Evolutionary conservation across 1,140 invertebrate genomes (phyloP), one percentile per base, ranked within the genome.

Genomic region (Drosophila ohnishii): DNA sequence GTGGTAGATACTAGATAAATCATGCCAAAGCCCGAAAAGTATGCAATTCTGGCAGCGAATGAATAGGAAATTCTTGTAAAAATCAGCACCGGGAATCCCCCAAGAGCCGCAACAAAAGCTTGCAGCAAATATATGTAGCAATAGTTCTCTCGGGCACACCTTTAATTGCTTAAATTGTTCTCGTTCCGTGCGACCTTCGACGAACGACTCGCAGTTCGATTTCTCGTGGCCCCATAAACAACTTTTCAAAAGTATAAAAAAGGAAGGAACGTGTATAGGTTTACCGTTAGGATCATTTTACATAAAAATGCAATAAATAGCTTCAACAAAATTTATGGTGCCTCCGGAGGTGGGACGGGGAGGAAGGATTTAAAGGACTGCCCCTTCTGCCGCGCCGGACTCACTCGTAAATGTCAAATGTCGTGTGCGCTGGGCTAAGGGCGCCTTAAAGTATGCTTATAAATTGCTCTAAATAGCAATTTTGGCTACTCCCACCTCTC

Each of bases 241-340:
- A 86, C 75, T 87, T 87, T 73, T 44, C 67, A 63, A 48, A 66
- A 63, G 59, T 48, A 44, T 72, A 22, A 57, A 45, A 42, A 51
- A 48, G 42, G 37, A 14, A 51, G 14, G 35, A 51, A 62, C 51
- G 69, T 62, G 57, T 66, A 62, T 70, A 59, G 67, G 80, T 64
- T 76, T 74, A 66, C 81, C 81, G 63, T 65, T 64, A 56, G 78
- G 64, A 75, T 75, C 74, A 81, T 81, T 88, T 85, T 87, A 90
- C 87, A 90, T 90, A 90, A 90, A 90, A 90, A 90, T 90, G 87
- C 87, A 90, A 90, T 90, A 90, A 90, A 88, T 88, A 88, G 84
- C 82, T 78, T 64, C 67, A 67, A 48, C 53, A 59, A 58, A 88
- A 87, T 87, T 87, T 87, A 87, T 87, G 74, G 80, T 72, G 34